A percentile compares a stretch with the other conserved stretches of the same genome.
phyloP scores from a whole-genome alignment of 2,888 invertebrate species.

The Scaptomyza caliginosa region DNA sequence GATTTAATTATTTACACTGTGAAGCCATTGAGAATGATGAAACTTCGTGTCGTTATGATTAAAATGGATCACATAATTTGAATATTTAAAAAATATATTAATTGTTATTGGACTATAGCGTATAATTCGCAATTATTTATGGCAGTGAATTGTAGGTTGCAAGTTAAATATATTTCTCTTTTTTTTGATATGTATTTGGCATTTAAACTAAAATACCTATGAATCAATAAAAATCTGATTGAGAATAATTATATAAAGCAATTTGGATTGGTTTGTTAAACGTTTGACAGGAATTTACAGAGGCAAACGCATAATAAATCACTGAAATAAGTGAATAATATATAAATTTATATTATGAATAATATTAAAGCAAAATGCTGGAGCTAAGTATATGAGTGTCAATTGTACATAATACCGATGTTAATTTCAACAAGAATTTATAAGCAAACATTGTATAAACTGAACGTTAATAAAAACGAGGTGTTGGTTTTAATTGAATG shows the following conservation, averaged over 20 bases:
- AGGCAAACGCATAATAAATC: neutral
- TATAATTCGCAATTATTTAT: neutral
- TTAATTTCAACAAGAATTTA: neutral
- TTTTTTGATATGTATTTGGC: neutral
- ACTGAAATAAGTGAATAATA: neutral
- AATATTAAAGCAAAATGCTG: neutral
- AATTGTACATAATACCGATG: neutral
- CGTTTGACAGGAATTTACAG: neutral
- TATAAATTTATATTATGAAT: neutral
- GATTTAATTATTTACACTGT: neutral
- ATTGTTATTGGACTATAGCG: neutral
- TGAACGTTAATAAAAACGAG: neutral
- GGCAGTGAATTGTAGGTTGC: neutral
- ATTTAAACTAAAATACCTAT: neutral
- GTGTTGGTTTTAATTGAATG: neutral
- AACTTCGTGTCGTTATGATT: neutral
- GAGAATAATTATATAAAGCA: neutral
- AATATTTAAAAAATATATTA: neutral
- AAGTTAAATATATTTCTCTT: neutral
- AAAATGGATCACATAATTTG: neutral
- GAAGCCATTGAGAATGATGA: neutral
- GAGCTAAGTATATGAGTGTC: neutral
- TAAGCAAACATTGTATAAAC: neutral
- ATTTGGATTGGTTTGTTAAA: neutral
- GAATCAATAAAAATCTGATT: neutral